These are phyloP conservation scores for Drosophila malerkotliana DNA, from an alignment of 1,140 invertebrate species.

Conservation along the genomic window DNA sequence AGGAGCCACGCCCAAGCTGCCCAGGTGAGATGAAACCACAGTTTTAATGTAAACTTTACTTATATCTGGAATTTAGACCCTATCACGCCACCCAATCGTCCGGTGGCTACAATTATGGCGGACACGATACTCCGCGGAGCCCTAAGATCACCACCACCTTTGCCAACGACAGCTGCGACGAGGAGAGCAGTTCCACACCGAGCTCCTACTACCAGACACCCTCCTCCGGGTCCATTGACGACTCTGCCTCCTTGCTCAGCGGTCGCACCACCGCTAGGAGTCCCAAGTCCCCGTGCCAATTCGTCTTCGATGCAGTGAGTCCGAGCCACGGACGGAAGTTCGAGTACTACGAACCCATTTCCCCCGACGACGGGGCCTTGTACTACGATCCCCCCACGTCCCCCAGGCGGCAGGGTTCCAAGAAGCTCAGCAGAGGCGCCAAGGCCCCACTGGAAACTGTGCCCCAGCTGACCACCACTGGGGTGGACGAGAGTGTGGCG, in stretches of 20 bases:
- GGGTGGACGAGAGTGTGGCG: conserved; percentile 26
- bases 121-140: conserved; percentile 67
- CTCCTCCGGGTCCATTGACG: conserved; percentile 69
- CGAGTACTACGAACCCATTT: conserved; percentile 82
- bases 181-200: conserved; percentile 66
- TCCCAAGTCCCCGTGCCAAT: conserved; percentile 76
- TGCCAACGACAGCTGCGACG: conserved; percentile 78
- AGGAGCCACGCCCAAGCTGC: conserved; percentile 71
- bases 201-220: conserved; percentile 80
- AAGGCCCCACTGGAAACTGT: conserved; percentile 40
- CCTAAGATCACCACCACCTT: conserved; percentile 81
- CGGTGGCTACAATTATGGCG: conserved; percentile 28
- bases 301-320: conserved; percentile 83
- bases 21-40: conserved; percentile 50
- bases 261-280: conserved; percentile 57
- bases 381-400: conserved; percentile 71
- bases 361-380: conserved; percentile 70
- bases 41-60: not conserved
- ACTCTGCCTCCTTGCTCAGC: conserved; percentile 65
- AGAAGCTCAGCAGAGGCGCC: conserved; percentile 48
- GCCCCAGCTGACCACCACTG: conserved; percentile 54
- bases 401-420: conserved; percentile 67
- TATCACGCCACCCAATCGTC: conserved; percentile 49
- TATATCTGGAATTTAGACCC: conserved; percentile 22
- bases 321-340: conserved; percentile 70